Base-by-base conservation (phyloP, 2,888 invertebrate species). In the Thera obeliscata region DNA sequence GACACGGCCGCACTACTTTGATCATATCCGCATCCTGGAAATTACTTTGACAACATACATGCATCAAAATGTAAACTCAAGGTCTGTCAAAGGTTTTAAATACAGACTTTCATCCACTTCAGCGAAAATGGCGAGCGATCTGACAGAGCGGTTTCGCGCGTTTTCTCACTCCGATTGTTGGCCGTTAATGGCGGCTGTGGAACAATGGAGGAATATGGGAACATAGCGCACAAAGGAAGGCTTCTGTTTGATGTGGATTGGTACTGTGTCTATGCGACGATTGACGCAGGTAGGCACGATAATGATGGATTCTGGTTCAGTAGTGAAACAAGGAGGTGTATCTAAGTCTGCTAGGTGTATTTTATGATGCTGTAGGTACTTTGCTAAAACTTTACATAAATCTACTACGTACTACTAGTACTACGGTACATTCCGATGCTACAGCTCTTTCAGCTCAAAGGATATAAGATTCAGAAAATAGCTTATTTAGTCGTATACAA, bases 201-300 rank as follows among this genome's bases (percentile, higher is more conserved):
- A 91, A 91, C 91, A 91, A 91, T 90, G 85, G 86, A 83, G 82
- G 86, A 87, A 87, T 79, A 79, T 77, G 81, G 80, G 81, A 83
- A 83, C 83, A 84, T 81, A 83, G 80, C 76, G 78, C 86, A 90
- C 88, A 91, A 90, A 90, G 90, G 81, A 22, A 84, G 72, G 78
- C 82, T 85, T 80, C 81, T 87, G 87, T 90, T 91, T 90, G 90
- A 90, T 90, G 89, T 89, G 81, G 80, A 88, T 83, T 83, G 83
- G 78, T 81, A 78, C 82, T 79, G 82, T 81, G 80, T 66, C 43
- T 63, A 8, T 63, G 69, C 50, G 41, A 49, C 43, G 50, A 59
- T 61, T 56, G 66, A 61, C n/a, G 46, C 57, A 54, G 50, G 65
- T 46, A 48, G 48, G 59, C 35, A 36, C 61, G 55, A 8, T 46